Conservation (phyloP, 2,888 invertebrate species). For the Euclidia mi region DNA sequence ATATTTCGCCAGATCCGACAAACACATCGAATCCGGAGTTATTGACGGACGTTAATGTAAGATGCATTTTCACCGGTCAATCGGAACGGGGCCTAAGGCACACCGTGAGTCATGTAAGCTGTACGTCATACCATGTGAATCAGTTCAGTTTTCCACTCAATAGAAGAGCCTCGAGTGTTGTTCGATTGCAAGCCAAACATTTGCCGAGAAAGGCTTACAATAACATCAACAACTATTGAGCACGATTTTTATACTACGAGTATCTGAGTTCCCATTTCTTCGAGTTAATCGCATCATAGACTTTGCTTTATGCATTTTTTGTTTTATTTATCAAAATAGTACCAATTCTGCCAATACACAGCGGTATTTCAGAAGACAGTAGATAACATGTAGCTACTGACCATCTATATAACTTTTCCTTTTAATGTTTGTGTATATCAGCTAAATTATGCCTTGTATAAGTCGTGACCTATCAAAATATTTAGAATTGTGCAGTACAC, state of each 20-base stretch:
- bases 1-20: too few relatives aligned
- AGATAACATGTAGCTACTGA: too few relatives aligned
- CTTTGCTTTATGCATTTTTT: too few relatives aligned
- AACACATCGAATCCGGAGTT: too few relatives aligned
- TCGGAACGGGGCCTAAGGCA: too few relatives aligned
- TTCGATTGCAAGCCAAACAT: conserved; percentile 57
- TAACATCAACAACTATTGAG: conserved; percentile 51
- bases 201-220: conserved; percentile 59
- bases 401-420: too few relatives aligned
- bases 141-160: conserved; percentile 60
- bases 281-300: not conserved
- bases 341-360: too few relatives aligned
- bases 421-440: too few relatives aligned
- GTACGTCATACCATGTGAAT: conserved; percentile 58
- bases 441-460: not conserved
- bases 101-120: conserved; percentile 1
- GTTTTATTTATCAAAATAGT: too few relatives aligned
- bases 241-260: conserved; percentile 10
- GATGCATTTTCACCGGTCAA: too few relatives aligned
- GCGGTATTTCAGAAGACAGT: too few relatives aligned
- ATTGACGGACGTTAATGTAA: too few relatives aligned
- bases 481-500: conserved; percentile 43
- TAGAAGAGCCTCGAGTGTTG: conserved; percentile 54
- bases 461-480: conserved; percentile 28
- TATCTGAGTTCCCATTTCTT: not conserved